Conservation (phyloP, 2,888 invertebrate species). For the Oxycera nigricornis region DNA sequence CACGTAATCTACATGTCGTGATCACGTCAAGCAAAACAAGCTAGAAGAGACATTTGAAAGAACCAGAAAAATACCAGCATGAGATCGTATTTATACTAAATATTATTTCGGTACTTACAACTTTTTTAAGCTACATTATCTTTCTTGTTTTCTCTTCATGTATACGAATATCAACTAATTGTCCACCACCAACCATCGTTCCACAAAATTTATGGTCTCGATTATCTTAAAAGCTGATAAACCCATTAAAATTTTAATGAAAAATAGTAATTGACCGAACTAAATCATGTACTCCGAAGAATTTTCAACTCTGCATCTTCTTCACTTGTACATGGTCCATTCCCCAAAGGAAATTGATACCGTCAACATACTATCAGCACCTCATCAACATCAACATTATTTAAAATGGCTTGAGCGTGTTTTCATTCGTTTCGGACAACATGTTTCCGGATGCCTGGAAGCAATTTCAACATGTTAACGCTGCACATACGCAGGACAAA, state of each 20-base stretch:
- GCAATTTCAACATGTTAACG: background rate
- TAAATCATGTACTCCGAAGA: background rate
- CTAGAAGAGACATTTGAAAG: too few species aligned
- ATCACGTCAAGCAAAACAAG: too few species aligned
- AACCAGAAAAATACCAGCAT: too few species aligned
- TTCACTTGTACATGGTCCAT: background rate
- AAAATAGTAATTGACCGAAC: background rate
- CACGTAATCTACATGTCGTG: too few species aligned
- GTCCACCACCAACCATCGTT: too few species aligned
- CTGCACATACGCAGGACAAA: background rate
- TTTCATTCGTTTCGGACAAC: slow-evolving; percentile 38
- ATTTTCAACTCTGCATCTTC: background rate
- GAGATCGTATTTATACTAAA: too few species aligned
- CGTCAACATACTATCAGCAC: slow-evolving; percentile 39
- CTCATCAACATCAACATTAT: slow-evolving; percentile 18
- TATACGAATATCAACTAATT: too few species aligned
- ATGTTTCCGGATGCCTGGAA: slow-evolving; percentile 14
- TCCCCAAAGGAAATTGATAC: slow-evolving; percentile 39
- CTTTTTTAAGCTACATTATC: too few species aligned
- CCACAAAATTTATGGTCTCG: too few species aligned
- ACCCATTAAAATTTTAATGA: background rate
- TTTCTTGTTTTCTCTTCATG: too few species aligned
- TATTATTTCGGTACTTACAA: too few species aligned
- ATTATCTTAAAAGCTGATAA: background rate
- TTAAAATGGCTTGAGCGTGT: slow-evolving; percentile 47